phyloP scores from a whole-genome alignment of 2,113 vertebrate species.

The Hassar affinis region DNA sequence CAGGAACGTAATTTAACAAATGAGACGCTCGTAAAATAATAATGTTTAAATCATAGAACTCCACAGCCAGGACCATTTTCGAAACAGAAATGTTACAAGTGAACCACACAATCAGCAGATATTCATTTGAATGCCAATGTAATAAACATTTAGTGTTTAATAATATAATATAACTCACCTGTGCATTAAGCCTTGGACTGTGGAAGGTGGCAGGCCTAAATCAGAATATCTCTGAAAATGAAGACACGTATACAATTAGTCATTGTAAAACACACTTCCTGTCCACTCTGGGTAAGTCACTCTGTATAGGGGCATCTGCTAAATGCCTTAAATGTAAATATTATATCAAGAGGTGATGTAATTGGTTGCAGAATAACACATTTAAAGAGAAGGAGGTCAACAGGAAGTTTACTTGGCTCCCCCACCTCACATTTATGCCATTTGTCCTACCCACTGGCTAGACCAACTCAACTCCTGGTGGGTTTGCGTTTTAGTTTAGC shows the following conservation, averaged over 20 bases:
- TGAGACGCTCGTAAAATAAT: neutral
- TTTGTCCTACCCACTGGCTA: neutral
- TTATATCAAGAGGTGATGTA: too few relatives aligned
- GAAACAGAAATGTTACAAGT: neutral
- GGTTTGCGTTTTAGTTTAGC: neutral
- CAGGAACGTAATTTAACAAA: neutral
- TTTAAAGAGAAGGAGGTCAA: neutral
- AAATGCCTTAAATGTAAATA: too few relatives aligned
- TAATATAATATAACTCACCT: conserved; percentile 73
- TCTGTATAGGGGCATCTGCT: too few relatives aligned
- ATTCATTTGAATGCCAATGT: neutral
- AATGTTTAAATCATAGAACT: neutral
- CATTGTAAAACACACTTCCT: conserved; percentile 4
- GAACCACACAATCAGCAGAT: neutral
- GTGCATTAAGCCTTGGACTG: conserved; percentile 77
- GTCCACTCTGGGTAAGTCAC: neutral
- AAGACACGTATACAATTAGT: conserved; percentile 15
- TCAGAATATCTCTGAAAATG: conserved; percentile 83
- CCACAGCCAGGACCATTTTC: neutral
- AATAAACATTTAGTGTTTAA: neutral
- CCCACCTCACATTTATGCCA: neutral
- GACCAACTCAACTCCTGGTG: neutral
- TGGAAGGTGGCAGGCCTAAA: conserved; percentile 78
- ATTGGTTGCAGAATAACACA: neutral
- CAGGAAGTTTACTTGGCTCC: neutral